phyloP scores from a whole-genome alignment of 2,113 vertebrate species.

The Illadopsis cleaveri region DNA sequence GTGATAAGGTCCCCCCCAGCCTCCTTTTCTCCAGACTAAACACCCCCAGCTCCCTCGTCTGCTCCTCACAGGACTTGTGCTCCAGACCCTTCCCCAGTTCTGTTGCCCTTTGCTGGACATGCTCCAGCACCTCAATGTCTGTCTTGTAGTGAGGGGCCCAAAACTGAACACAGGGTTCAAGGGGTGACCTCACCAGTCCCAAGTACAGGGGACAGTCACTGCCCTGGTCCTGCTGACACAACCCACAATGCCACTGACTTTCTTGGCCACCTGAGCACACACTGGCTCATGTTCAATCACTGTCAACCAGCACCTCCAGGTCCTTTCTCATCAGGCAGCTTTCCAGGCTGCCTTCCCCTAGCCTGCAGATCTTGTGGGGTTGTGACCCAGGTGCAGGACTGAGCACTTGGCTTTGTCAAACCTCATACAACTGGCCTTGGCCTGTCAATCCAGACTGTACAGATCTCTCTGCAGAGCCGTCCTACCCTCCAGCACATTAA shows the following conservation, averaged over 20 bases:
- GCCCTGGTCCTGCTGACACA: neutral
- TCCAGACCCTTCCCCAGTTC: neutral
- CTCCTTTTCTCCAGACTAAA: neutral
- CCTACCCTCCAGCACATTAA: neutral
- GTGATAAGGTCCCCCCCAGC: no score
- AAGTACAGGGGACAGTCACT: neutral
- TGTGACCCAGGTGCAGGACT: neutral
- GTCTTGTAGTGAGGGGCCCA: neutral
- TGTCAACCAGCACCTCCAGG: neutral
- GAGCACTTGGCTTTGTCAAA: neutral
- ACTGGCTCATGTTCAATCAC: fast-evolving
- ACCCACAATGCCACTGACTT: neutral
- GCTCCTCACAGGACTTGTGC: neutral
- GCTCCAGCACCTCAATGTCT: neutral
- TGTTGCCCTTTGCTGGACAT: neutral
- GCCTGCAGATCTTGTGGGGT: neutral
- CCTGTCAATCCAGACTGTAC: neutral
- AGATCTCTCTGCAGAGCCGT: neutral
- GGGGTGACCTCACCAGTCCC: neutral
- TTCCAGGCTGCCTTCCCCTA: neutral
- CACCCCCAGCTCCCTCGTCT: neutral
- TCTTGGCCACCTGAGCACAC: neutral
- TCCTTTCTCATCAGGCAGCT: neutral
- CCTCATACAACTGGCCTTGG: neutral
- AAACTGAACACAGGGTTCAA: neutral